A percentile compares a stretch with the other conserved stretches of the same genome.
Evolutionary conservation across 2,888 invertebrate species (phyloP).

Genomic region (Sphaerophoria taeniata): DNA sequence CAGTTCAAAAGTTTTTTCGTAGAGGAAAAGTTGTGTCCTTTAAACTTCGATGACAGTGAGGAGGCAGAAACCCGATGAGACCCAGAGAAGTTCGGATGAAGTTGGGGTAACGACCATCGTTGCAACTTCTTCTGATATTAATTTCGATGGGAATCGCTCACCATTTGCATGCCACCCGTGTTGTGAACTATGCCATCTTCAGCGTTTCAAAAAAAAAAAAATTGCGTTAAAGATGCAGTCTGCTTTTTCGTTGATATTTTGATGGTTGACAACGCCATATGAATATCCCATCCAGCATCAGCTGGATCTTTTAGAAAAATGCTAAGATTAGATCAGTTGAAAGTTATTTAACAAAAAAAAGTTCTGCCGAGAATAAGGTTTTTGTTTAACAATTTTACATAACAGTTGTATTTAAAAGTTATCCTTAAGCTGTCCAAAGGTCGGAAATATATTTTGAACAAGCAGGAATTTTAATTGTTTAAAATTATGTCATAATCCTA

Average conservation of each 20-base stretch:
- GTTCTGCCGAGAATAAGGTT: too few relatives aligned
- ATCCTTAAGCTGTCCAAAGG: too few relatives aligned
- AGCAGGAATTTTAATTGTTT: too few relatives aligned
- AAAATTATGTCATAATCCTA: too few relatives aligned
- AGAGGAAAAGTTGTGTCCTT: constrained; percentile 63
- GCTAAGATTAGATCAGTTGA: too few relatives aligned
- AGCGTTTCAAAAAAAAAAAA: constrained; percentile 50
- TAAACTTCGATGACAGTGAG: constrained; percentile 36
- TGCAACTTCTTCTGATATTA: constrained; percentile 59
- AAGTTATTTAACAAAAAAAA: too few relatives aligned
- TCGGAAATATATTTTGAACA: too few relatives aligned
- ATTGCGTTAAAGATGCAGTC: constrained; percentile 51
- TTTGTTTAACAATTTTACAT: too few relatives aligned
- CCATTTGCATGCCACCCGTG: constrained; percentile 59
- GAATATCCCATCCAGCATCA: too few relatives aligned
- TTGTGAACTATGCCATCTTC: constrained; percentile 51
- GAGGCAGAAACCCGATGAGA: background rate
- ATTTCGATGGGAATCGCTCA: constrained; percentile 62
- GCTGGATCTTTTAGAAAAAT: too few relatives aligned
- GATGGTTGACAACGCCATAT: background rate
- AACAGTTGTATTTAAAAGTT: too few relatives aligned
- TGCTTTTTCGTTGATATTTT: constrained; percentile 56
- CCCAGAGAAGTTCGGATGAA: background rate
- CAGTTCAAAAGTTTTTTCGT: constrained; percentile 63
- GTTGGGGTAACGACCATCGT: constrained; percentile 52